A percentile compares a stretch with the other conserved stretches of the same genome.
Evolutionary conservation across 2,113 vertebrate genomes (phyloP).

Genomic region (Crotalus tigris): DNA sequence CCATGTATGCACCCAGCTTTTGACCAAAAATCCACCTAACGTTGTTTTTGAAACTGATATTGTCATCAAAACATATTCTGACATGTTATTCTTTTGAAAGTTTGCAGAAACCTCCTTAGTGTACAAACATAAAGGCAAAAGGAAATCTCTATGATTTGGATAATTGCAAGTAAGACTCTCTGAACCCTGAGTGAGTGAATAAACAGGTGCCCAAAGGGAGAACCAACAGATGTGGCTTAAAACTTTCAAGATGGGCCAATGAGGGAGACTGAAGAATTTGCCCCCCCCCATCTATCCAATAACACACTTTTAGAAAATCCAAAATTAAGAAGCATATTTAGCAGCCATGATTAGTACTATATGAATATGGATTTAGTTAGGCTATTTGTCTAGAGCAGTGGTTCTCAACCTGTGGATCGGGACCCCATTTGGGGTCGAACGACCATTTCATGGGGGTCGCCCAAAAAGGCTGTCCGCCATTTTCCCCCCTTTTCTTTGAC

Average conservation of each 20-base stretch:
- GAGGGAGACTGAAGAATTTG: neutral
- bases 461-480: no score
- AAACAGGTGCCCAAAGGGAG: neutral
- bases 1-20: no score
- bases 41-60: no score
- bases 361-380: neutral
- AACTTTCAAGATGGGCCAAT: neutral
- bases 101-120: neutral
- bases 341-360: neutral
- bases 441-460: no score
- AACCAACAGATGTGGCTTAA: neutral
- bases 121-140: neutral
- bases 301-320: neutral
- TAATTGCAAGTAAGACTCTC: neutral
- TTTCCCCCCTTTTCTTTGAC: no score
- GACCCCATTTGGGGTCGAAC: no score
- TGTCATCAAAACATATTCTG: no score
- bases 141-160: neutral
- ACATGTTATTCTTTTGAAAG: no score
- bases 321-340: neutral
- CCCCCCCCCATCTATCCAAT: neutral
- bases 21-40: no score
- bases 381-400: neutral
- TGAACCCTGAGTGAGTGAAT: neutral
- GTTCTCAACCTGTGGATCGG: no score